Base-by-base conservation (phyloP, 53 echinoderm and acorn worm genomes). In the Mesocentrotus franciscanus region DNA sequence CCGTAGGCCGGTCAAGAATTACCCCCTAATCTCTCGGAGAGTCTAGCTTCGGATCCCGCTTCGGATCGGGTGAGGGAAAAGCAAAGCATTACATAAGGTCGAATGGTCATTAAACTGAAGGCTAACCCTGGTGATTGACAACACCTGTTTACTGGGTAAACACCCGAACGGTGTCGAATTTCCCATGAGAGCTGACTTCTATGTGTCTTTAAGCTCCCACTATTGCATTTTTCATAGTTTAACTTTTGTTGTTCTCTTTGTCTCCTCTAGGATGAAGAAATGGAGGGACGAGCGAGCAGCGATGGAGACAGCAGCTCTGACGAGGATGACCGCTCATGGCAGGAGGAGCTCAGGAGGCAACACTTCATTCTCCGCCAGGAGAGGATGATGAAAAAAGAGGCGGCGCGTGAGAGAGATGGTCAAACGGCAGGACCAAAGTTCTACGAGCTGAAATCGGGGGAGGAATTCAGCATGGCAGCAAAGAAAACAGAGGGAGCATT, bases 371-470 rank as follows among this genome's bases (percentile, higher is more conserved):
- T 97, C 17, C 92, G 96, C 89, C 96, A 96, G 74, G 97, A 98
- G 85, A 95, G 93, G 61, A 96, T 83, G 85, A 93, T 95, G 58
- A 93, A 55, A 66, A 93, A 75, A 29, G 84, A 94, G 91, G 95
- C 95, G 2, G 95, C 94, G 24, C 71, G 84, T 34, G 78, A 61
- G 56, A 39, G 79, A 55, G 61, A 29, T 15, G 78, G 33, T 81
- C 90, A n/a, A 55, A 42, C 84, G 74, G 42, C 71, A 17, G 32
- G 90, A 27, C 98, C 98, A 17, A 98, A 93, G 71, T 98, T 98
- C 95, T 98, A 98, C 72, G 98, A 98, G 56, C 85, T 97, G 35
- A 98, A 98, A 71, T 74, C 92, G 74, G 98, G 98, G 27, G 97
- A 98, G 90, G 97, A 97, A 61, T 96, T 96, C 70, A 90, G 90